Percentiles rank a stretch among this genome's conserved stretches.
These are phyloP conservation scores for Cyprinodon tularosa DNA, from an alignment of 2,113 vertebrate species.

Conservation along the genomic window DNA sequence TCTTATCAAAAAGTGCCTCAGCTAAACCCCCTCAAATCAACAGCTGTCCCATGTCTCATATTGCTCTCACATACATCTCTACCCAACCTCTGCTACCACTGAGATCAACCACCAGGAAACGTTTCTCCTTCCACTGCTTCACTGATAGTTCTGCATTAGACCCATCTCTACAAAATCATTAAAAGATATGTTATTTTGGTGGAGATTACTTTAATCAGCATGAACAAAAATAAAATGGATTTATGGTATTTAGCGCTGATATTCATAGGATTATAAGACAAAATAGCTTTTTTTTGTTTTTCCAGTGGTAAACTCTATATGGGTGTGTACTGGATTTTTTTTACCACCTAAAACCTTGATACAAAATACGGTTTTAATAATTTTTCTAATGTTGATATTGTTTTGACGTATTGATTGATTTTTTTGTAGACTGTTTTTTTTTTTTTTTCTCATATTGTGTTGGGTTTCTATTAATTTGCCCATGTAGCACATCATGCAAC, in stretches of 20 bases:
- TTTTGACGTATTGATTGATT: not conserved
- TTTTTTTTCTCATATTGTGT: not conserved
- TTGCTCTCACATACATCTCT: no score
- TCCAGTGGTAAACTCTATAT: no score
- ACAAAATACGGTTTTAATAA: not conserved
- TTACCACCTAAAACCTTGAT: not conserved
- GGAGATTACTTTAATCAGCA: not conserved
- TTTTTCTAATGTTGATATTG: not conserved
- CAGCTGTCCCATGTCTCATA: not conserved
- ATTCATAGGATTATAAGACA: no score
- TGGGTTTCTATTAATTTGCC: not conserved
- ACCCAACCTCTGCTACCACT: no score
- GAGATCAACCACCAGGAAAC: not conserved
- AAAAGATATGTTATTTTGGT: not conserved
- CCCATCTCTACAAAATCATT: not conserved
- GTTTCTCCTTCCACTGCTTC: not conserved
- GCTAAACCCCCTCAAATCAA: conserved; percentile 3
- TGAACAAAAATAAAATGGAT: not conserved
- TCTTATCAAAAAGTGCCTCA: conserved; percentile 20
- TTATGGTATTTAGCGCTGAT: not conserved
- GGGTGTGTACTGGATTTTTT: not conserved
- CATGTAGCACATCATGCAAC: not conserved
- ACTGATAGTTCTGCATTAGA: not conserved
- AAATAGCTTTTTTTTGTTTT: no score
- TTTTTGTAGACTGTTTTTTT: not conserved